Evolutionary conservation across 2,113 vertebrate genomes (phyloP).

Genomic region (Oenanthe oenanthe): DNA sequence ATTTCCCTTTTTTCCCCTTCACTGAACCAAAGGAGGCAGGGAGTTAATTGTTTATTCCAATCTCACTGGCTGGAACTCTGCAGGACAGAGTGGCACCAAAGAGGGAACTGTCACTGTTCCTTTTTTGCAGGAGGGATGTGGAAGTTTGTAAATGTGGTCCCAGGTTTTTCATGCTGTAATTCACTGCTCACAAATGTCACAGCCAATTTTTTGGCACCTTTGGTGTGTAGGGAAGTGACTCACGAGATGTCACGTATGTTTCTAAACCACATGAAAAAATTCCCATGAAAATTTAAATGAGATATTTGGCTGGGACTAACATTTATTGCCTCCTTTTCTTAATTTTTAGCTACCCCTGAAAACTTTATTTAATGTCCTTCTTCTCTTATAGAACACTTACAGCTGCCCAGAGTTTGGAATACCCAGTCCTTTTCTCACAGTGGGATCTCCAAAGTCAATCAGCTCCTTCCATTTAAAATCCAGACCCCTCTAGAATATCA

Average conservation of each 20-base stretch:
- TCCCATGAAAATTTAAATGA: not conserved
- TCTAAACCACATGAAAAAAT: not conserved
- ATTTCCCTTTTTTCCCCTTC: not conserved
- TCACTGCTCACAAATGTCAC: not conserved
- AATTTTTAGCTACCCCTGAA: not conserved
- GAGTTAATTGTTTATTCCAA: not conserved
- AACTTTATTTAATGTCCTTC: not conserved
- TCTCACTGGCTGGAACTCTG: not conserved
- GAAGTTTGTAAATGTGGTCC: not conserved
- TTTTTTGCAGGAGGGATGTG: not conserved
- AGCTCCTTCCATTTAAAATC: not conserved
- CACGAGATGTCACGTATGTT: rapidly evolving
- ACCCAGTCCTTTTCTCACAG: not conserved
- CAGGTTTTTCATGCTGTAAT: not conserved
- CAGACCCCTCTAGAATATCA: not conserved
- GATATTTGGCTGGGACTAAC: not conserved
- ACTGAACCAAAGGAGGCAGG: not conserved
- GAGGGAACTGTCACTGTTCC: not conserved
- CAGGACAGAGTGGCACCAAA: not conserved
- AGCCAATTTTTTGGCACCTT: not conserved
- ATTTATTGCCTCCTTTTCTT: not conserved
- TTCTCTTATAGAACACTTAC: rapidly evolving
- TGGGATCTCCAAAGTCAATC: not conserved
- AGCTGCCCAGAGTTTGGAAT: not conserved
- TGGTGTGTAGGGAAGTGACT: not conserved